Base-by-base conservation (phyloP, 2,113 vertebrate genomes). In the Myiagra hebetior region DNA sequence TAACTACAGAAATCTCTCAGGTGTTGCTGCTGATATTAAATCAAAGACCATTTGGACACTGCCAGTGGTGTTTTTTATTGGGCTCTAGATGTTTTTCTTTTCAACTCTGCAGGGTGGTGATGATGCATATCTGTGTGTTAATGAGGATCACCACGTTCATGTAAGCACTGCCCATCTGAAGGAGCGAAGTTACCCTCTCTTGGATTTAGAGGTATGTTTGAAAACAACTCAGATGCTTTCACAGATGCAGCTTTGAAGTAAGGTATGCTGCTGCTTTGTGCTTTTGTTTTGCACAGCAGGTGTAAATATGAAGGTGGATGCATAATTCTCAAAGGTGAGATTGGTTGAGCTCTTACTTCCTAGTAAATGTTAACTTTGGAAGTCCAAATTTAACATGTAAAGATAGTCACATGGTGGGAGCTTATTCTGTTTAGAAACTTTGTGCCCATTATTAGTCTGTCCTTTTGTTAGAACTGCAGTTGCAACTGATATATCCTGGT, bases 51-150 rank as follows among this genome's bases (percentile, higher is more conserved):
- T 74, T 70, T 70, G 16, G 27, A 47, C 15, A 35, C 27, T 60
- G 13, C 37, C 57, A 80, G 33, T 52, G 24, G 31, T 28, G 14
- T 1, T 49, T 79, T 90, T 86, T 70, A 28, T 63, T 81, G 23
- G n/a, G 12, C 35, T 84, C 12, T 59, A 55, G 81, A 24, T 77
- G 30, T 7, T 11, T 62, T n/a, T 62, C 17, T 65, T 77, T 85
- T 64, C 9, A 88, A 77, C 60, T 76, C 91, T 97, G 24, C 75
- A 99, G 99, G 98, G 99, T 60, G 97, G 97, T 31, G 99, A 99
- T 96, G 99, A 99, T 52, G 97, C 98, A 1, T 99, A 99, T 86
- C 6, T 99, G 37, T 99, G 99, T 69, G 31, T 99, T 76, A 96
- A 30, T 41, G 95, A 97, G 46, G 94, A 90, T 46, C 96, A 98